phyloP scores from a whole-genome alignment of 2,888 invertebrate species.

The Apeira syringaria region DNA sequence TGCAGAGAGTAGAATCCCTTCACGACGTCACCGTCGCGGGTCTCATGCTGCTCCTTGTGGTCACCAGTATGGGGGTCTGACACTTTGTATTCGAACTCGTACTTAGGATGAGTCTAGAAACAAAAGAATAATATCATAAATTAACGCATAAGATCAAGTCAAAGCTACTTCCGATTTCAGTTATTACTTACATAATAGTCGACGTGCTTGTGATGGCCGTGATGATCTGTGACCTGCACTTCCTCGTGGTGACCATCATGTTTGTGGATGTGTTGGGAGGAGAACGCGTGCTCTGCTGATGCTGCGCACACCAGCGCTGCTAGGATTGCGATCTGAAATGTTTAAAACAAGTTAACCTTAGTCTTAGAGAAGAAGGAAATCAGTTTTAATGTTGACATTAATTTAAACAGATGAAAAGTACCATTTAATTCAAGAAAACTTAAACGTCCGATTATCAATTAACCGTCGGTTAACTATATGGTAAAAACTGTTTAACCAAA shows the following conservation, averaged over 20 bases:
- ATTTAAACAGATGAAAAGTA: no score
- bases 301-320: slow-evolving; percentile 27
- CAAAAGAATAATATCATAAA: neutral
- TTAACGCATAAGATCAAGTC: no score
- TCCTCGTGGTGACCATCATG: slow-evolving; percentile 39
- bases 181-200: slow-evolving; percentile 35
- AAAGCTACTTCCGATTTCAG: no score
- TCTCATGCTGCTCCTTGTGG: slow-evolving; percentile 68
- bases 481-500: no score
- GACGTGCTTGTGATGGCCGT: slow-evolving; percentile 27
- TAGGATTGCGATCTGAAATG: slow-evolving; percentile 10
- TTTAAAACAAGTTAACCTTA: no score
- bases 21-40: slow-evolving; percentile 65
- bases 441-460: no score
- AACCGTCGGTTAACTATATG: no score
- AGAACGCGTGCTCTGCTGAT: slow-evolving; percentile 35
- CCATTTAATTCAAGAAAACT: no score
- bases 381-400: no score
- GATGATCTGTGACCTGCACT: slow-evolving; percentile 22
- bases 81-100: slow-evolving; percentile 72
- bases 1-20: slow-evolving; percentile 66
- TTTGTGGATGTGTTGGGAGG: slow-evolving; percentile 43
- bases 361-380: no score
- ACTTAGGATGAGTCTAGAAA: slow-evolving; percentile 58
- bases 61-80: slow-evolving; percentile 71